phyloP scores from a whole-genome alignment of 2,888 invertebrate genomes.

The Cylindroiulus punctatus region DNA sequence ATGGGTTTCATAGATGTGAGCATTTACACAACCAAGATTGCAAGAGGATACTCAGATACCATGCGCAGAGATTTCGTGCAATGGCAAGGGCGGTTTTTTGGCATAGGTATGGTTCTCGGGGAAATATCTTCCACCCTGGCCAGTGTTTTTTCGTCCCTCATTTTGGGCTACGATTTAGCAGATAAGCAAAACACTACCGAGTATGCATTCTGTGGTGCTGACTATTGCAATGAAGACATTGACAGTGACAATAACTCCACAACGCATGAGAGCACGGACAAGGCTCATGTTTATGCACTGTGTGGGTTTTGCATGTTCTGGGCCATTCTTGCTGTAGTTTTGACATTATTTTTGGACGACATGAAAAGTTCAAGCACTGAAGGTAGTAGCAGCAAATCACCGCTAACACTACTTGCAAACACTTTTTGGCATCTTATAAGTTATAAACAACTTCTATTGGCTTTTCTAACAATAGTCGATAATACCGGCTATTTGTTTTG shows the following conservation, averaged over 20 bases:
- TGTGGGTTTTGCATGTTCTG: constrained; percentile 17
- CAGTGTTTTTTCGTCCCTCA: constrained; percentile 43
- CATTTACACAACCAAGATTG: constrained; percentile 6
- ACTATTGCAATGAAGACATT: constrained; percentile 44
- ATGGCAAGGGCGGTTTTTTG: constrained; percentile 24
- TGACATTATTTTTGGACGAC: constrained; percentile 23
- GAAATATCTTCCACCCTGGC: constrained; percentile 39
- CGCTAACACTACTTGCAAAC: not conserved
- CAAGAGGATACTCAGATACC: not conserved
- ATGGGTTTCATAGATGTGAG: not conserved
- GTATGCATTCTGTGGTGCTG: constrained; percentile 42
- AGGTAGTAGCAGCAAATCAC: not conserved
- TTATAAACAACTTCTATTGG: not conserved
- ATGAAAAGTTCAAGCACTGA: not conserved
- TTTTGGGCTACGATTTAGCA: not conserved
- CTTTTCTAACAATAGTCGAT: not conserved
- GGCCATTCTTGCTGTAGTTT: not conserved
- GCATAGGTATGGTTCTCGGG: constrained; percentile 6
- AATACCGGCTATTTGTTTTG: constrained; percentile 21
- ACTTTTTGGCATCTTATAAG: constrained; percentile 36
- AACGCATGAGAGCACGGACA: not conserved
- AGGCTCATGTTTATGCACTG: constrained; percentile 44
- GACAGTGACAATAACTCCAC: constrained; percentile 9
- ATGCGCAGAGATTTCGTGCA: not conserved
- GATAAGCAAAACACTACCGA: constrained; percentile 28